phyloP scores from a whole-genome alignment of 2,888 invertebrate genomes.

The Sepiola atlantica region DNA sequence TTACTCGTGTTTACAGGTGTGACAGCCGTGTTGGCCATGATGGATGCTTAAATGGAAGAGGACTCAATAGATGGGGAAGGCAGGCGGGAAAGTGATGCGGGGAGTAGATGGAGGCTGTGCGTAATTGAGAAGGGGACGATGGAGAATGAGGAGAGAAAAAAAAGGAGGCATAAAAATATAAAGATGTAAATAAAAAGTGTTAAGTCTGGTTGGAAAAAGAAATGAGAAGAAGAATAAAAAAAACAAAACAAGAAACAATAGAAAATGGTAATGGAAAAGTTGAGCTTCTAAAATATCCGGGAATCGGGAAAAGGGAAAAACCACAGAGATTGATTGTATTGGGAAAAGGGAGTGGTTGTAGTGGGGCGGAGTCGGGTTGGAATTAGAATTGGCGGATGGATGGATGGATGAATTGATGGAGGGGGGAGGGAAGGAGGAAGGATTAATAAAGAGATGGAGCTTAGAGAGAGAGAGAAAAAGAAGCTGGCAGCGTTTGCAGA shows the following conservation, averaged over 20 bases:
- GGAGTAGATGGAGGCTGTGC: neutral
- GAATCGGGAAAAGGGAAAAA: neutral
- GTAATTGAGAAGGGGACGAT: neutral
- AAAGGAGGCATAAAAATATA: no score
- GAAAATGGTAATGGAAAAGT: neutral
- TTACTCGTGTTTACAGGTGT: constrained; percentile 32
- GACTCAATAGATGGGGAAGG: constrained; percentile 19
- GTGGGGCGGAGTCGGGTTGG: neutral
- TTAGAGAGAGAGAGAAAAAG: neutral
- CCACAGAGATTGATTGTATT: constrained; percentile 15
- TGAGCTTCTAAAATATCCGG: neutral
- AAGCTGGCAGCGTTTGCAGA: neutral
- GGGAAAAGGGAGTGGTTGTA: neutral
- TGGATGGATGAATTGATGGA: neutral
- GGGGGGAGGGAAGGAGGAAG: no score
- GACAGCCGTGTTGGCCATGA: constrained; percentile 12
- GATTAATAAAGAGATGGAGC: neutral
- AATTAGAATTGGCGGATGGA: neutral
- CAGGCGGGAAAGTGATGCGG: neutral
- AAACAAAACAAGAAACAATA: no score
- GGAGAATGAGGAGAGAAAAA: neutral
- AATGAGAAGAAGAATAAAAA: no score
- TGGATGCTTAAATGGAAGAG: constrained; percentile 32
- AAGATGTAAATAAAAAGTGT: no score
- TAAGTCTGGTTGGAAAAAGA: neutral